Conservation (phyloP, 2,888 invertebrate genomes). For the Drosophila heteroneura region DNA sequence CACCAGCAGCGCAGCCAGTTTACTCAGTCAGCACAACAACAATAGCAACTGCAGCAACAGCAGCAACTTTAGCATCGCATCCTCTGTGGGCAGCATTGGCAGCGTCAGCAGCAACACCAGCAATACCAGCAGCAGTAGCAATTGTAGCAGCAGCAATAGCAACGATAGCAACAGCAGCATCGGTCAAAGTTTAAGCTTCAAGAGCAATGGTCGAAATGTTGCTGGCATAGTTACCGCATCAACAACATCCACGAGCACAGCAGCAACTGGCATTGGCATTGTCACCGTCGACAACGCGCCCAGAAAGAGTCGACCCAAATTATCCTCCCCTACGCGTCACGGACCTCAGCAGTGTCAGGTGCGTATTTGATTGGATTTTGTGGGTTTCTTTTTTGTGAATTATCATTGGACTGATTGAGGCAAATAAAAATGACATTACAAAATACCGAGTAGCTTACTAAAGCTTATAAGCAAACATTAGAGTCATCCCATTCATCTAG, state of each 20-base stretch:
- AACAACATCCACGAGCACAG: conserved; percentile 57
- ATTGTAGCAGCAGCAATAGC: conserved; percentile 53
- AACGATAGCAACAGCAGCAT: conserved; percentile 70
- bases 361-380: conserved; percentile 28
- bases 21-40: conserved; percentile 71
- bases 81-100: conserved; percentile 73
- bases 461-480: neutral
- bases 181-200: conserved; percentile 68
- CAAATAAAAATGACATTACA: neutral
- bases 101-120: conserved; percentile 66
- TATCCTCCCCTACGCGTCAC: conserved; percentile 95
- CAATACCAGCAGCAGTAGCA: conserved; percentile 62
- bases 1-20: conserved; percentile 76
- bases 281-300: conserved; percentile 76
- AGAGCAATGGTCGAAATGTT: conserved; percentile 70
- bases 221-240: conserved; percentile 46
- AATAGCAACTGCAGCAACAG: conserved; percentile 74
- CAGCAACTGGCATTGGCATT: conserved; percentile 73
- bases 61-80: conserved; percentile 74
- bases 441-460: neutral
- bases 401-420: neutral
- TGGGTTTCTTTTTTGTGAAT: conserved; percentile 1
- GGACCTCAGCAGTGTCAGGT: conserved; percentile 97
- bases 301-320: conserved; percentile 92
- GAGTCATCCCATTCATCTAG: neutral